Base-by-base conservation (phyloP, 2,888 invertebrate species). In the Stenotaenia linearis region DNA sequence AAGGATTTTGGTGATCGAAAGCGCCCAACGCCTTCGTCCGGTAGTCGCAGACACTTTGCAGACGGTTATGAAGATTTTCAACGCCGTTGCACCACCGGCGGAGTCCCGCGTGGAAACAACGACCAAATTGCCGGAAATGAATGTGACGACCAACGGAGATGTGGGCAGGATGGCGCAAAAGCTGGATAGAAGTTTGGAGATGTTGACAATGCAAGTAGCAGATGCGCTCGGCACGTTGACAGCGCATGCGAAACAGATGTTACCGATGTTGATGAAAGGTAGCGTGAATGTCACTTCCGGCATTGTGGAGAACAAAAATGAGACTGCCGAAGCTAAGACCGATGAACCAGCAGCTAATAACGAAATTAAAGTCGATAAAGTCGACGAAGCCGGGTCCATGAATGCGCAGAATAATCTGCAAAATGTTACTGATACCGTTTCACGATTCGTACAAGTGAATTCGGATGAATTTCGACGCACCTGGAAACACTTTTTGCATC, bases 401-500 rank as follows among this genome's bases (percentile, higher is more conserved):
- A 21, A 25, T 28, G 76, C 76, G 23, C 28, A 23, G 10, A 77
- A 77, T n/a, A n/a, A n/a, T 40, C 2, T 77, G 6, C 75, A 37
- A 32, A 75, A 75, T 37, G 18, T 75, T 9, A 78, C 78, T 10
- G 78, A 78, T 25, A 78, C 78, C 12, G 25, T 78, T 23, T 15
- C 56, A n/a, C 30, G 23, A 21, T 74, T 35, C 35, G 75, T 79
- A 12, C 79, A 79, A 9, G 7, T 79, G 18, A 79, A 79, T 37
- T 74, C 69, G 37, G 79, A 79, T 15, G 79, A 79, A 7, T 79
- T 79, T 23, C 69, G 79, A 15, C 69, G 79, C 37, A 79, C 79
- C 12, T 79, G 79, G 79, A 79, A 79, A 35, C 79, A 79, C 25
- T 74, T 79, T 15, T 35, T 79, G 28, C 79, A 79, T 40, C 69